phyloP scores from a whole-genome alignment of 2,888 invertebrate species.

The Ashinkailepas kermadecensis region DNA sequence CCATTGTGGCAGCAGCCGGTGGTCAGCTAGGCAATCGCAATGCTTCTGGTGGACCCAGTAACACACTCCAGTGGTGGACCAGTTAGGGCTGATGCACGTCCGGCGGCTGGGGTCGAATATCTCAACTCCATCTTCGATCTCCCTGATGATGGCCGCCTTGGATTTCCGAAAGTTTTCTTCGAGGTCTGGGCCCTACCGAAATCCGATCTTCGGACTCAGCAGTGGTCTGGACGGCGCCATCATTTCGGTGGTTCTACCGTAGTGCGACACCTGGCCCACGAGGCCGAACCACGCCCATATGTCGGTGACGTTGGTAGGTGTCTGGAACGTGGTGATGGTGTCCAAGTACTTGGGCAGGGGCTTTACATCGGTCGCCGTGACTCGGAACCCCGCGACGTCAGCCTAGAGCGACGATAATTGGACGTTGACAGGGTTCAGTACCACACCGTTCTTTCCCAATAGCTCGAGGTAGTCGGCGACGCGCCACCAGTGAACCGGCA shows the following conservation, averaged over 20 bases:
- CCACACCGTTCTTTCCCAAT: constrained; percentile 15
- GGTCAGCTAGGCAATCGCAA: constrained; percentile 1
- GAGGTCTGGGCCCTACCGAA: constrained; percentile 21
- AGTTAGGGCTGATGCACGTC: constrained; percentile 22
- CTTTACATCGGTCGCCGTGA: no score
- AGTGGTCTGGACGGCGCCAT: constrained; percentile 27
- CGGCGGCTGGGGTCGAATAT: constrained; percentile 17
- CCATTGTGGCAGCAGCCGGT: constrained; percentile 17
- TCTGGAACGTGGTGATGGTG: no score
- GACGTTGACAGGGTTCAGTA: no score
- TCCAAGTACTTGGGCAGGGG: no score
- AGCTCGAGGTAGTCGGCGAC: constrained; percentile 15
- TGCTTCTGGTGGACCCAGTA: constrained; percentile 23
- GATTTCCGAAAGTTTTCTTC: no score
- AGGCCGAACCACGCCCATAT: constrained; percentile 23
- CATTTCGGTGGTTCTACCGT: constrained; percentile 25
- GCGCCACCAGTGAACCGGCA: constrained; percentile 23
- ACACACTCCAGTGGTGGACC: background rate
- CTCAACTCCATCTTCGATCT: constrained; percentile 25
- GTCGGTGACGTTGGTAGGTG: no score
- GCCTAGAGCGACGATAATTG: no score
- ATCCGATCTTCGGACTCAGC: no score
- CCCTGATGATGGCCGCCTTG: constrained; percentile 19
- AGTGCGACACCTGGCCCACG: constrained; percentile 25
- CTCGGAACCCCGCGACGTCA: no score